Percentiles rank a stretch among this genome's conserved stretches.
phyloP scores from a whole-genome alignment of 2,888 invertebrate genomes.

The Cremastinae sp. region DNA sequence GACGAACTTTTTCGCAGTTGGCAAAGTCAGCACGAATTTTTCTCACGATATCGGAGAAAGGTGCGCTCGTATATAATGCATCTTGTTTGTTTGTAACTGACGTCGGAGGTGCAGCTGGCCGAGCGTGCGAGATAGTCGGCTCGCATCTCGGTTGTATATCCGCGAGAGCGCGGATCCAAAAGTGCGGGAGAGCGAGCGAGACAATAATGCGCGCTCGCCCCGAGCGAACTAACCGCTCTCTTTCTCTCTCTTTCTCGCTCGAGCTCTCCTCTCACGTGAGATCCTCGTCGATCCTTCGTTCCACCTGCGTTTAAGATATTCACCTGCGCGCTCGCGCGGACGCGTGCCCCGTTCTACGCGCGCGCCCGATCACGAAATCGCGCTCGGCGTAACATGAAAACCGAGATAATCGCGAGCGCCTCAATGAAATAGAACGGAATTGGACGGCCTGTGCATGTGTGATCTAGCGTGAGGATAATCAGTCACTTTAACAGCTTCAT shows the following conservation, averaged over 20 bases:
- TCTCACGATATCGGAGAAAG: conserved; percentile 13
- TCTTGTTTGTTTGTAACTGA: conserved; percentile 59
- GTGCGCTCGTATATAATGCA: conserved; percentile 43
- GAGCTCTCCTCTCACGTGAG: conserved; percentile 50
- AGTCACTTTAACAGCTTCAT: conserved; percentile 42
- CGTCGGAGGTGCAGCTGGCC: conserved; percentile 63
- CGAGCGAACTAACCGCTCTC: conserved; percentile 34
- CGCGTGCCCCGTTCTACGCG: conserved; percentile 52
- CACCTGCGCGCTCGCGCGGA: conserved; percentile 77
- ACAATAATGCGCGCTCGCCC: conserved; percentile 31
- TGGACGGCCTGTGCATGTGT: neutral
- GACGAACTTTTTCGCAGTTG: conserved; percentile 36
- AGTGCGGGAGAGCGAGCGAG: conserved; percentile 30
- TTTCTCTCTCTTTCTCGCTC: conserved; percentile 32
- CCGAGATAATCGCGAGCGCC: conserved; percentile 33
- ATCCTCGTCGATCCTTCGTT: conserved; percentile 71
- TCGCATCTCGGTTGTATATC: conserved; percentile 56
- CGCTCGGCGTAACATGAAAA: conserved; percentile 7
- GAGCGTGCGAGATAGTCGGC: conserved; percentile 44
- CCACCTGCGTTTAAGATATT: conserved; percentile 76
- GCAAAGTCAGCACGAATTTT: conserved; percentile 22
- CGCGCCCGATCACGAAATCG: conserved; percentile 14
- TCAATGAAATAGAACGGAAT: conserved; percentile 25
- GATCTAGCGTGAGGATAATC: conserved; percentile 51
- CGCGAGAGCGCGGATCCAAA: conserved; percentile 47